phyloP scores from a whole-genome alignment of 2,888 invertebrate genomes.

The Alentia gelatinosa region DNA sequence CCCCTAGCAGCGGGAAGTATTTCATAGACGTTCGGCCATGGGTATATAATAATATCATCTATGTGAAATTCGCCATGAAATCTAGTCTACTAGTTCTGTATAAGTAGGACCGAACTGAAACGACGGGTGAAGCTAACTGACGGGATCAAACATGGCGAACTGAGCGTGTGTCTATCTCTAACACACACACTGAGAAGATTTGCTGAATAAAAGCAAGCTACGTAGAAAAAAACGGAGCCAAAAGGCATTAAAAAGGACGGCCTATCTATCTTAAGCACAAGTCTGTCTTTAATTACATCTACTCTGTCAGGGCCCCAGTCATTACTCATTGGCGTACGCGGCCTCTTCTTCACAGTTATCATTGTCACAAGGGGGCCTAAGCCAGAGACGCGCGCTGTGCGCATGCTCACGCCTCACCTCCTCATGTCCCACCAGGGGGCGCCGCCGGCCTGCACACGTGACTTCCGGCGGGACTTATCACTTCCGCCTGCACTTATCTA shows the following conservation, averaged over 20 bases:
- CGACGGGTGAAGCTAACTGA: no score
- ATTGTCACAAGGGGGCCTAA: neutral
- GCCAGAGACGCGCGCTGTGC: neutral
- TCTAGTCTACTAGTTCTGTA: no score
- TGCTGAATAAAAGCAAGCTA: neutral
- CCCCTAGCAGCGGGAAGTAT: no score
- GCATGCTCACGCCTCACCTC: neutral
- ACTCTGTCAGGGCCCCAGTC: neutral
- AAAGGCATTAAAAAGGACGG: neutral
- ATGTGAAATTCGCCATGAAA: no score
- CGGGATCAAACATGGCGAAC: no score
- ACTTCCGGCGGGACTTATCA: neutral
- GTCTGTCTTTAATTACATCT: neutral
- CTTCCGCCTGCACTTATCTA: neutral
- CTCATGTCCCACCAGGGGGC: neutral
- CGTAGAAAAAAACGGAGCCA: neutral
- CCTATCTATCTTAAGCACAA: neutral
- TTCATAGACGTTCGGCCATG: no score
- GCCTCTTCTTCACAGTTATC: neutral
- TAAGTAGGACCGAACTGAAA: no score
- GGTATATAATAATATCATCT: no score
- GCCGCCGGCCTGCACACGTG: neutral
- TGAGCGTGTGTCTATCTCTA: no score
- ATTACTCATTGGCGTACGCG: neutral
- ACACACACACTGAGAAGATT: no score